Evolutionary conservation across 2,113 vertebrate genomes (phyloP).

Genomic region (Carlito syrichta): DNA sequence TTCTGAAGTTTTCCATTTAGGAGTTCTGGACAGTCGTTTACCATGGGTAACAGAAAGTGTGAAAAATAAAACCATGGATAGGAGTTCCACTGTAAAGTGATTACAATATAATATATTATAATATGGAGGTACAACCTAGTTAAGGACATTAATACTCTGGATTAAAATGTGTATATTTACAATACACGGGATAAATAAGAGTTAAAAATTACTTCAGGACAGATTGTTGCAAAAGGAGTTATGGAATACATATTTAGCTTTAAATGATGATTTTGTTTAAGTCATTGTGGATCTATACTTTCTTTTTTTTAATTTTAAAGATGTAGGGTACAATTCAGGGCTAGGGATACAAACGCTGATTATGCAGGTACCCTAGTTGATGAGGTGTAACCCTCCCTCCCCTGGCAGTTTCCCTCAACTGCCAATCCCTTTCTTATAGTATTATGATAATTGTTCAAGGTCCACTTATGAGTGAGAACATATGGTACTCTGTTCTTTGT

Average conservation of each 20-base stretch:
- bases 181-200: neutral
- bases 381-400: no score
- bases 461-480: no score
- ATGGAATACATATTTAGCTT: neutral
- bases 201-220: neutral
- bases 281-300: neutral
- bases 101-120: neutral
- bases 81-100: neutral
- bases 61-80: neutral
- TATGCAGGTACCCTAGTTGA: no score
- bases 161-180: neutral
- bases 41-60: neutral
- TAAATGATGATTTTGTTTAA: neutral
- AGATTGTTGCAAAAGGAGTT: neutral
- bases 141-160: neutral
- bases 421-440: no score
- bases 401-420: no score
- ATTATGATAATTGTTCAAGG: no score
- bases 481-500: no score
- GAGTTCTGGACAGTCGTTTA: neutral
- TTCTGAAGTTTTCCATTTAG: neutral
- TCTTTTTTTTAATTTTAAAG: no score
- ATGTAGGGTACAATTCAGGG: no score
- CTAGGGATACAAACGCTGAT: no score
- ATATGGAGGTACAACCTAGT: accelerated